A percentile compares a stretch with the other conserved stretches of the same genome.
Conservation (phyloP, 2,888 invertebrate genomes). For the Acanthosoma haemorrhoidale region DNA sequence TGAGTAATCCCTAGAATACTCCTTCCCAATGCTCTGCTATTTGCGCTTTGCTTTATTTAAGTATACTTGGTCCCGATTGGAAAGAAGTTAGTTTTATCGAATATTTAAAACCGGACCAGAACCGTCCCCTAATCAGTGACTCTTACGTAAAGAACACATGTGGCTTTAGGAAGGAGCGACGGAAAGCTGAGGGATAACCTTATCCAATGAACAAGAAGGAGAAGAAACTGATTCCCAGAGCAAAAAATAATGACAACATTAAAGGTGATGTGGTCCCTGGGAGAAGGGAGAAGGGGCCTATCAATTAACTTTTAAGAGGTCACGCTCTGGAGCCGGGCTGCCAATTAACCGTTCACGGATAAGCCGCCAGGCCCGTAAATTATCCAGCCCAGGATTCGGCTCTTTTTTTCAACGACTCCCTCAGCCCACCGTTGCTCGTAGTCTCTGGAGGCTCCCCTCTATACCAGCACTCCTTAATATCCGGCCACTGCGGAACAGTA, state of each 20-base stretch:
- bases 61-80: background rate
- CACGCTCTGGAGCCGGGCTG: slow-evolving; percentile 16
- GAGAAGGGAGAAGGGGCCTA: slow-evolving; percentile 14
- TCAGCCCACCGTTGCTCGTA: background rate
- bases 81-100: background rate
- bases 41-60: background rate
- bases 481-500: too few relatives aligned
- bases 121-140: background rate
- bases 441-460: background rate
- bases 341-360: slow-evolving; percentile 17
- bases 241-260: slow-evolving; percentile 29
- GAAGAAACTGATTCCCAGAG: slow-evolving; percentile 22
- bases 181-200: too few relatives aligned
- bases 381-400: slow-evolving; percentile 2
- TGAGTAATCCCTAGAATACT: slow-evolving; percentile 6
- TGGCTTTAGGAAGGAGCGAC: too few relatives aligned
- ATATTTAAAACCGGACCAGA: background rate
- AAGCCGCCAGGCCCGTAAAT: slow-evolving; percentile 16
- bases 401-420: background rate
- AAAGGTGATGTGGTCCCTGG: slow-evolving; percentile 21
- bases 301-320: slow-evolving; percentile 25
- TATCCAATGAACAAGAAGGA: slow-evolving; percentile 9
- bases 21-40: background rate
- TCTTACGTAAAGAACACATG: background rate
- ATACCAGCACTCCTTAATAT: too few relatives aligned